Percentiles rank a stretch among this genome's conserved stretches.
These are phyloP conservation scores for Drosophila austrosaltans DNA, from an alignment of 2,888 invertebrate species.

Conservation along the genomic window DNA sequence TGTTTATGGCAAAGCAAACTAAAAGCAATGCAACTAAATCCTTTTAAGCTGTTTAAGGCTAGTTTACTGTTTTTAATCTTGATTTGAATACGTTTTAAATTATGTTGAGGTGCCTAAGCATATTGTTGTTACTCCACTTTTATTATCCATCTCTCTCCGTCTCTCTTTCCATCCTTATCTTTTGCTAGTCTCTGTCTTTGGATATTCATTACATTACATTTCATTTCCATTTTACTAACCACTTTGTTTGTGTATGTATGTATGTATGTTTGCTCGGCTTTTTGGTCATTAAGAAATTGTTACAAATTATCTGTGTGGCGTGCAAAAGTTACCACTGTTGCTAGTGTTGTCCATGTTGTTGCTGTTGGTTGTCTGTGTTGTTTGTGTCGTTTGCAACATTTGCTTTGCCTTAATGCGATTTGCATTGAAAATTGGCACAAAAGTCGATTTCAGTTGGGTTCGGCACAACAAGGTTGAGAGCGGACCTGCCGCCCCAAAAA, in stretches of 20 bases:
- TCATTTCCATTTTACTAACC: constrained; percentile 21
- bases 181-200: not conserved
- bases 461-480: constrained; percentile 13
- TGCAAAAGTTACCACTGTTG: constrained; percentile 31
- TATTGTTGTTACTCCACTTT: constrained; percentile 1
- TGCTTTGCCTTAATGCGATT: constrained; percentile 69
- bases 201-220: constrained; percentile 28
- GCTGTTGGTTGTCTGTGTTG: constrained; percentile 15
- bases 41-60: not conserved
- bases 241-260: constrained; percentile 11
- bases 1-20: not conserved
- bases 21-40: not conserved
- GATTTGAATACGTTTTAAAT: not conserved
- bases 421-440: constrained; percentile 75
- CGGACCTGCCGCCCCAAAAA: constrained; percentile 68
- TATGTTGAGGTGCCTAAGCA: not conserved
- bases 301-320: constrained; percentile 60
- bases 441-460: constrained; percentile 45
- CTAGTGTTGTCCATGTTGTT: not conserved
- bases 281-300: constrained; percentile 56
- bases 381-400: constrained; percentile 58
- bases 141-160: not conserved
- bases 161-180: not conserved
- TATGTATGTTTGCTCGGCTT: constrained; percentile 14
- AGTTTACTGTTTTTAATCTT: constrained; percentile 7